Evolutionary conservation across 2,888 invertebrate species (phyloP).

Genomic region (Druceiella hillmani): DNA sequence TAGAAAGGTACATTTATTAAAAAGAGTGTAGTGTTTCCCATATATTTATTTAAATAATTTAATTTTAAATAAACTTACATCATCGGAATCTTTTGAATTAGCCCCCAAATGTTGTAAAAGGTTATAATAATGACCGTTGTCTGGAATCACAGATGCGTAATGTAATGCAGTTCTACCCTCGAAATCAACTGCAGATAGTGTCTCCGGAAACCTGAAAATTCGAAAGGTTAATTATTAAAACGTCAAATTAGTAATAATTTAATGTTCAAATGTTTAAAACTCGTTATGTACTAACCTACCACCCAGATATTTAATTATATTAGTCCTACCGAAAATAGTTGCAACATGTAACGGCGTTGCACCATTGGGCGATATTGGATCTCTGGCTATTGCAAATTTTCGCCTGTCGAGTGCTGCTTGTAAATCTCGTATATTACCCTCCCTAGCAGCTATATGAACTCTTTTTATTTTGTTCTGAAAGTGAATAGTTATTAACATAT

Average conservation of each 20-base stretch:
- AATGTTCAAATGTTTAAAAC: constrained; percentile 1
- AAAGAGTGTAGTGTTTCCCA: too few relatives aligned
- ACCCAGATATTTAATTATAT: constrained; percentile 62
- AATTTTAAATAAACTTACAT: constrained; percentile 55
- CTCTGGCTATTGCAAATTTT: constrained; percentile 85
- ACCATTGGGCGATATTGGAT: constrained; percentile 76
- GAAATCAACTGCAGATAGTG: constrained; percentile 70
- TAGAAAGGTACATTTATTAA: constrained; percentile 32
- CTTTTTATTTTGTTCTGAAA: constrained; percentile 81
- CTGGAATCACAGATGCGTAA: constrained; percentile 78
- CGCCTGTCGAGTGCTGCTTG: constrained; percentile 83
- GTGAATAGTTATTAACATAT: too few relatives aligned
- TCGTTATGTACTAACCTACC: constrained; percentile 34
- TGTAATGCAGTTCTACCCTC: constrained; percentile 84
- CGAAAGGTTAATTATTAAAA: neutral
- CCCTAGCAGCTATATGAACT: constrained; percentile 80
- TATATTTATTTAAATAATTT: constrained; percentile 6
- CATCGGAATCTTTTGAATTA: constrained; percentile 75
- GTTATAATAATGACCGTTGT: constrained; percentile 85
- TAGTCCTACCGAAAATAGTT: constrained; percentile 76
- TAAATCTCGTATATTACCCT: constrained; percentile 78
- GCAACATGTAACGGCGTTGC: constrained; percentile 85
- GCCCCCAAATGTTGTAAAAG: constrained; percentile 81
- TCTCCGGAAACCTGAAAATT: constrained; percentile 71
- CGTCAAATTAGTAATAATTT: constrained; percentile 5